Base-by-base conservation (phyloP, 2,888 invertebrate genomes). In the Pheosia gnoma region DNA sequence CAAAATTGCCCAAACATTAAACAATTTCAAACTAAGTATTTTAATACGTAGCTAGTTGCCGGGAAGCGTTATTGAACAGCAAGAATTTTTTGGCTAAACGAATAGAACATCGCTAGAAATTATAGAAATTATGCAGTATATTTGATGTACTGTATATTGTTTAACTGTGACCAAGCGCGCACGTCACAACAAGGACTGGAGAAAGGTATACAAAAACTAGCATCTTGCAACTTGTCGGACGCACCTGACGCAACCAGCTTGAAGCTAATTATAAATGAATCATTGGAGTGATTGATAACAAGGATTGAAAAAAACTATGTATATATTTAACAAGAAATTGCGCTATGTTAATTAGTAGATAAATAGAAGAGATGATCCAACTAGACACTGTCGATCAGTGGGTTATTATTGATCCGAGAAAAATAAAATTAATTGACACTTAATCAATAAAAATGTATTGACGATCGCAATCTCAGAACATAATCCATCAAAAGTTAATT, bases 171-270 rank as follows among this genome's bases (percentile, higher is more conserved):
- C 53, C 2, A 37, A 37, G 53, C 4, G 37, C 37, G 5, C 10
- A 5, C 10, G 4, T 5, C 9, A 37, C 11, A 53, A 53, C 53
- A 53, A 53, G 53, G 53, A 53, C 38, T 9, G 53, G 53, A 53
- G 53, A 53, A 53, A 53, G 53, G 38, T 37, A 10, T 10, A 53
- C 53, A 53, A 53, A 53, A 53, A 53, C 53, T 53, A 11, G 53
- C 37, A 11, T 6, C 37, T 8, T 25, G 51, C 10, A 36, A 53
- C 52, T 38, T 13, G 37, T 53, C 53, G 37, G 36, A 53, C 53
- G 37, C 53, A 37, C 37, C 9, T 53, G 37, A 53, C 53, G 37
- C 9, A 37, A 53, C 53, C 37, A 5, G 37, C 37, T 53, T 53
- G n/a, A 37, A 51, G 51, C 25, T 53, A 53, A 53, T 53, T 53